Conservation (phyloP, 30 jellyfish, hydroid and myxozoan genomes). For the Pseudorhiza aurosa region DNA sequence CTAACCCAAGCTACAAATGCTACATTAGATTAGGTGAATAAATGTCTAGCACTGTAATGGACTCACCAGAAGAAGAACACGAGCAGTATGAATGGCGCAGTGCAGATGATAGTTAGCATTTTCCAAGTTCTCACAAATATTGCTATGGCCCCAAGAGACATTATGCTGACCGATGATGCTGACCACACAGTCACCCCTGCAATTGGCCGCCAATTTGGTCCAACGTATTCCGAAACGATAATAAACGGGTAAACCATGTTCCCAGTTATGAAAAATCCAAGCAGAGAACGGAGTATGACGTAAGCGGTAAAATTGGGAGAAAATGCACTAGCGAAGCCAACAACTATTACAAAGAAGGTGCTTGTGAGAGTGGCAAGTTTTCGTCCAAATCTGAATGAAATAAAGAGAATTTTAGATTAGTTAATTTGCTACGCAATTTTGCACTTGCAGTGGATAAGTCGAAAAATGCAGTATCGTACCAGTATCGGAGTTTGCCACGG, state of each 20-base stretch:
- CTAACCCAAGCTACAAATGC: no score
- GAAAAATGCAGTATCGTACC: no score
- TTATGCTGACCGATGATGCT: conserved; percentile 27
- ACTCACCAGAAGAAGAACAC: conserved; percentile 59
- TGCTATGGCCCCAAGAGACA: conserved; percentile 64
- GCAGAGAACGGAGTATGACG: conserved; percentile 39
- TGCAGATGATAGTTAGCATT: conserved; percentile 41
- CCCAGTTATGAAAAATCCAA: conserved; percentile 74
- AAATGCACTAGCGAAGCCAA: conserved; percentile 52
- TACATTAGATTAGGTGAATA: no score
- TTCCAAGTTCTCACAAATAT: conserved; percentile 73
- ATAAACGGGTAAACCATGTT: conserved; percentile 60
- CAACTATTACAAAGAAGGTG: conserved; percentile 19
- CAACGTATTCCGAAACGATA: conserved; percentile 66
- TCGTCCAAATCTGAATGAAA: conserved; percentile 53
- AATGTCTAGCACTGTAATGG: no score
- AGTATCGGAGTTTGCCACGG: no score
- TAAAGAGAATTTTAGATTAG: no score
- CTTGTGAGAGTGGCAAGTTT: conserved; percentile 33
- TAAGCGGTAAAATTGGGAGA: conserved; percentile 55
- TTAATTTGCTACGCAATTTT: no score
- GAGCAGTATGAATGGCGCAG: conserved; percentile 56
- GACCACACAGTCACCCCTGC: conserved; percentile 68
- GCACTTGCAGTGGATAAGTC: no score
- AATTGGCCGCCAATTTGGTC: conserved; percentile 60